A percentile compares a stretch with the other conserved stretches of the same genome.
Conservation (phyloP, 1,140 invertebrate genomes). For the Penaeus vannamei region DNA sequence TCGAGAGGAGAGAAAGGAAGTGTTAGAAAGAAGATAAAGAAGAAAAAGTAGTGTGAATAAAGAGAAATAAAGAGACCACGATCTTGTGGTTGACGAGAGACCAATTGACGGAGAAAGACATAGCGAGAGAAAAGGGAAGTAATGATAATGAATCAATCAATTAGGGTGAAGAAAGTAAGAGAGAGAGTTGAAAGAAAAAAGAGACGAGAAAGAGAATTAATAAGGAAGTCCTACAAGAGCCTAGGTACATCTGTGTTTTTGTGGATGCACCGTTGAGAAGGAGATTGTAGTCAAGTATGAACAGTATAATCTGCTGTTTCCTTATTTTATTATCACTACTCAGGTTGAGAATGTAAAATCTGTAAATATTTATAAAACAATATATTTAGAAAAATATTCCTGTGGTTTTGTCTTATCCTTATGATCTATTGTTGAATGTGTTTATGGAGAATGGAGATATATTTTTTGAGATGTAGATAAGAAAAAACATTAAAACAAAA, state of each 20-base stretch:
- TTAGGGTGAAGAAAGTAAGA: no score
- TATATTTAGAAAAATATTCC: slow-evolving; percentile 61
- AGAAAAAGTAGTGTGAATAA: no score
- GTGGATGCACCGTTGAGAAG: slow-evolving; percentile 48
- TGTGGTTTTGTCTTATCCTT: slow-evolving; percentile 14
- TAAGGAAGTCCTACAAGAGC: slow-evolving; percentile 15
- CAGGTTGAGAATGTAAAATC: slow-evolving; percentile 63
- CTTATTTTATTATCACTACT: slow-evolving; percentile 56
- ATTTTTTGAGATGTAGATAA: not conserved
- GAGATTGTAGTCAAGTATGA: slow-evolving; percentile 61
- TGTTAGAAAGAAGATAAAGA: no score
- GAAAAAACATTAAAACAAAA: no score
- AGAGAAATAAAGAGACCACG: no score
- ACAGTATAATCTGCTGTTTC: slow-evolving; percentile 58
- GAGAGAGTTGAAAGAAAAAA: no score
- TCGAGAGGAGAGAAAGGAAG: no score
- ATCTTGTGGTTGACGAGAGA: no score
- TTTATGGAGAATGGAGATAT: not conserved
- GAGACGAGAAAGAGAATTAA: not conserved
- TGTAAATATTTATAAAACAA: slow-evolving; percentile 57
- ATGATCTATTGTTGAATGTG: not conserved
- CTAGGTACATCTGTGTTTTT: slow-evolving; percentile 1
- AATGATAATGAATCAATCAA: no score
- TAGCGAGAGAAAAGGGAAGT: no score
- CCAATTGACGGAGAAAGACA: no score